Evolutionary conservation across 2,797 vertebrate species (phyloP).

Genomic region (Pseudomugil gertrudae): DNA sequence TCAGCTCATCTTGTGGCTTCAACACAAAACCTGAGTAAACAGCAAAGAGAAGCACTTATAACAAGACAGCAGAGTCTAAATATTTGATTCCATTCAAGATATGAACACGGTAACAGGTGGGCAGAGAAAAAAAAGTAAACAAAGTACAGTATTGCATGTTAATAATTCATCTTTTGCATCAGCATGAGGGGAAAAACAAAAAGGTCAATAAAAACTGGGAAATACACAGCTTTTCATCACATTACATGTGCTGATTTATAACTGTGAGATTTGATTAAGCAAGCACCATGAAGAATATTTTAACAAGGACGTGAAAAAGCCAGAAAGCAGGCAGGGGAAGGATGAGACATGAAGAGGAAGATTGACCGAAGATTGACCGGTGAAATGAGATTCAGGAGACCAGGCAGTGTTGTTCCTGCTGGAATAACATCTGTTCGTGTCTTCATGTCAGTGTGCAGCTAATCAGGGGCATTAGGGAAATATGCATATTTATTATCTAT

Average conservation of each 20-base stretch:
- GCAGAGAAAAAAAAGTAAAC: neutral
- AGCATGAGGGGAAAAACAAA: neutral
- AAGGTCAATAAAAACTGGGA: neutral
- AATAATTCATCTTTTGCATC: neutral
- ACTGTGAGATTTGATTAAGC: neutral
- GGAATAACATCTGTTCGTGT: slow-evolving; percentile 80
- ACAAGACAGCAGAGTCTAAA: neutral
- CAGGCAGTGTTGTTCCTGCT: slow-evolving; percentile 57
- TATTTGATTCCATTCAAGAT: neutral
- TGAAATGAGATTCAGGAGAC: slow-evolving; percentile 68
- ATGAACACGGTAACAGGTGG: neutral
- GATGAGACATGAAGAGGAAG: slow-evolving; percentile 13
- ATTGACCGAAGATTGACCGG: slow-evolving; percentile 23
- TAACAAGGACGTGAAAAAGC: neutral
- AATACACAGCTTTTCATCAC: neutral
- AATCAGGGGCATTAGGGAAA: slow-evolving; percentile 65
- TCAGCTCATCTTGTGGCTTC: slow-evolving; percentile 83
- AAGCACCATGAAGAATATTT: neutral
- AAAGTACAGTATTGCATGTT: neutral
- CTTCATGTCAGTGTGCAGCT: slow-evolving; percentile 58
- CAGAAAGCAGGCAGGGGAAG: slow-evolving; percentile 3
- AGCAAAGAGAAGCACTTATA: slow-evolving; percentile 4
- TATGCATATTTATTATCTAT: slow-evolving; percentile 81
- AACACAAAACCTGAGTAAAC: slow-evolving; percentile 81
- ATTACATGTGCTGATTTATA: neutral